A percentile compares a stretch with the other conserved stretches of the same genome.
phyloP scores from a whole-genome alignment of 2,888 invertebrate species.

The Athalia circularis region DNA sequence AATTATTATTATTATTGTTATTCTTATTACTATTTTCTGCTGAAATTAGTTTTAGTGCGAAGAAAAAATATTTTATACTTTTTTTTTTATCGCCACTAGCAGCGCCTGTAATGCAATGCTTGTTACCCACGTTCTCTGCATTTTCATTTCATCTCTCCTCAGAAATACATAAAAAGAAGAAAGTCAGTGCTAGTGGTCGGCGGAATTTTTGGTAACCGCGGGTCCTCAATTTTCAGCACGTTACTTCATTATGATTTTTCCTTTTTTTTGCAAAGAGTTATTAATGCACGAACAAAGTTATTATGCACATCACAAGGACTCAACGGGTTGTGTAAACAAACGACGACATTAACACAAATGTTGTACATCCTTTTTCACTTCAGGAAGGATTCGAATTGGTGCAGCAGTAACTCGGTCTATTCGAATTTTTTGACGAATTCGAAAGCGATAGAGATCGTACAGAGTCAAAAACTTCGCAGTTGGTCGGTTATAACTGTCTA shows the following conservation, averaged over 20 bases:
- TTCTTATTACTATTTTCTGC: no score
- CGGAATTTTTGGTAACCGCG: constrained; percentile 38
- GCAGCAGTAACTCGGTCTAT: no score
- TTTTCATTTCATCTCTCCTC: no score
- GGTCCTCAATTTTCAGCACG: constrained; percentile 45
- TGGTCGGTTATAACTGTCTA: background rate
- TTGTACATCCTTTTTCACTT: constrained; percentile 42
- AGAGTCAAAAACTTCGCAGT: no score
- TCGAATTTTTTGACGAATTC: no score
- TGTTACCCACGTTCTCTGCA: no score
- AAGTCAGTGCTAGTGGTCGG: constrained; percentile 20
- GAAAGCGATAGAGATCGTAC: no score
- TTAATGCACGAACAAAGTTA: constrained; percentile 56
- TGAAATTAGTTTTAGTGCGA: no score
- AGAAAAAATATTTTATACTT: no score
- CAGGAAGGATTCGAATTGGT: background rate
- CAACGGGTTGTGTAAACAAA: constrained; percentile 50
- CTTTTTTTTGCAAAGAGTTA: constrained; percentile 49
- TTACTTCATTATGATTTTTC: constrained; percentile 35
- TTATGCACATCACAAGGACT: constrained; percentile 59
- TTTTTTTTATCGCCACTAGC: no score
- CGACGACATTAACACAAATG: constrained; percentile 44
- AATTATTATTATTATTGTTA: no score
- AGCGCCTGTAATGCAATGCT: no score
- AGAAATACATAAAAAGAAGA: background rate